Evolutionary conservation across 2,113 vertebrate genomes (phyloP), one percentile per base, ranked within the genome.

Genomic region (Eolophus roseicapilla): DNA sequence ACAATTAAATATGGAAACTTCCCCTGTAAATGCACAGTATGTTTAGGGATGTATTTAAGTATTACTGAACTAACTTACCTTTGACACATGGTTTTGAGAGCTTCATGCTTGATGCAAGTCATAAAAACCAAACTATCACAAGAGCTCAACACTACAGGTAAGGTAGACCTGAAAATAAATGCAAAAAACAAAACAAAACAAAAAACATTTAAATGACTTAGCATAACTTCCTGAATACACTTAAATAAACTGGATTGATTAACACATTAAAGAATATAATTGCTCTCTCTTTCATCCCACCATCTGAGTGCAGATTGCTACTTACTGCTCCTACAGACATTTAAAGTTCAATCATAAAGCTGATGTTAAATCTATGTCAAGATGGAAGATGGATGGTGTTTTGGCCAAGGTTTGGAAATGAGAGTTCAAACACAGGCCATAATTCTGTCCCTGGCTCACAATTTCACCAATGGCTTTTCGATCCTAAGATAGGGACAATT

Each of bases 131-230:
- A 88, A 50, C 20, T 25, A 67, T 65, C 49, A 19, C 23, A 31
- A 41, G 7, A 90, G 44, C 17, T 95, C 91, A 85, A 81, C 50
- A 37, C 47, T 92, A 50, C 44, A 84, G 35, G 62, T 57, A 62
- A 83, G 75, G 82, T 4, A 83, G n/a, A 87, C 46, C 96, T 97
- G 96, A 49, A 87, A 96, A 91, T 76, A 91, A 82, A 95, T 39
- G 49, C 41, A 62, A 73, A 91, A 67, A 60, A 81, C 5, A 88
- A 86, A 73, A 57, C 31, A 33, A 57, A 23, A 23, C 55, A 59
- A 59, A 33, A 35, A 59, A 35, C n/a, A 59, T 59, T 95, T 84
- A 71, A 86, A 59, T 1, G 9, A 71, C 6, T 85, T 60, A 43
- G 16, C 31, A 49, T 69, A 25, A 82, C 49, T 88, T 92, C 25